These are phyloP conservation scores for Halcyon leucocephala DNA, from an alignment of 2,797 vertebrate species.

Conservation along the genomic window DNA sequence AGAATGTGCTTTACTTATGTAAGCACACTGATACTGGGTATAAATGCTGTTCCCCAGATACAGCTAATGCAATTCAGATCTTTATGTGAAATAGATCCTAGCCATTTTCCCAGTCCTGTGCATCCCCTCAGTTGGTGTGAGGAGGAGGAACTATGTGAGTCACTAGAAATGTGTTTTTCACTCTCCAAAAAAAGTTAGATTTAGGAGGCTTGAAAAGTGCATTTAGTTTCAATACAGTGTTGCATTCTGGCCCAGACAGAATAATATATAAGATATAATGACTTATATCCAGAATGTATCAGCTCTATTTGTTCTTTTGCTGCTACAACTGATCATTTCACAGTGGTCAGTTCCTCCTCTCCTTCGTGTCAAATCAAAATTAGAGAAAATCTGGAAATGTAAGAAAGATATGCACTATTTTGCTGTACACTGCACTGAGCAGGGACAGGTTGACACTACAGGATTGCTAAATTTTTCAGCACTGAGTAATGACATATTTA, in stretches of 20 bases:
- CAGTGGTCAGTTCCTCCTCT: neutral
- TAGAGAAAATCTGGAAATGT: neutral
- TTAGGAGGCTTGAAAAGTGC: neutral
- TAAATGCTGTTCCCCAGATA: neutral
- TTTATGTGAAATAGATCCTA: neutral
- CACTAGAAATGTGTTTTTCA: neutral
- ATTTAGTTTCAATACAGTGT: neutral
- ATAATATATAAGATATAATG: neutral
- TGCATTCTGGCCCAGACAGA: neutral
- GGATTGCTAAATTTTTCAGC: neutral
- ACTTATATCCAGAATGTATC: neutral
- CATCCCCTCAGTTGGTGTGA: neutral
- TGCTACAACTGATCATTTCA: neutral
- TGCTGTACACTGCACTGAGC: neutral
- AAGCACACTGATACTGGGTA: neutral
- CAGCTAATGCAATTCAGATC: constrained; percentile 10
- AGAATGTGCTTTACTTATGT: neutral
- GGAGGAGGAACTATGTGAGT: neutral
- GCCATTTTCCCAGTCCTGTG: neutral
- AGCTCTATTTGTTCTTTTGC: neutral
- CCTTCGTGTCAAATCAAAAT: neutral
- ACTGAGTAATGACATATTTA: neutral
- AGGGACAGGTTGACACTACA: neutral
- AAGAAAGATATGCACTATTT: neutral
- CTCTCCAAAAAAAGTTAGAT: neutral